Conservation (phyloP, 2,113 vertebrate species). For the Silurus meridionalis region DNA sequence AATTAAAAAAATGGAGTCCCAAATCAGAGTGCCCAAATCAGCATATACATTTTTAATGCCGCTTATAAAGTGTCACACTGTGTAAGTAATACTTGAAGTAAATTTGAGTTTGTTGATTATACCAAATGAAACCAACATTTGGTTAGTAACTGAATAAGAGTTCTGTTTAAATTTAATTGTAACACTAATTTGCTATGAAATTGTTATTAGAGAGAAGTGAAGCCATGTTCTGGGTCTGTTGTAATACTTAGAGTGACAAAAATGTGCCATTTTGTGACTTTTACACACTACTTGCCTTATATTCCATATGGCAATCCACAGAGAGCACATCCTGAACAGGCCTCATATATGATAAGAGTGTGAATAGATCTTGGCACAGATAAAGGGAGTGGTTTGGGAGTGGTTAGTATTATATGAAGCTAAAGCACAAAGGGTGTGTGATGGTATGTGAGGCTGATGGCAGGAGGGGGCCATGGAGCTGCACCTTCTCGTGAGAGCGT, state of each 20-base stretch:
- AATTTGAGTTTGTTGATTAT: not conserved
- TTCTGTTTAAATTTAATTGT: conserved; percentile 9
- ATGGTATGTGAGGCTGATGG: conserved; percentile 43
- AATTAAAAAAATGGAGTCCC: conserved; percentile 32
- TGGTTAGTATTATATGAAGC: conserved; percentile 52
- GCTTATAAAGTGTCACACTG: not conserved
- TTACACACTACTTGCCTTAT: not conserved
- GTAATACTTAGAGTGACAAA: not conserved
- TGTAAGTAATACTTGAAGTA: not conserved
- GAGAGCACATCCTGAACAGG: not conserved
- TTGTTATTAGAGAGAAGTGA: conserved; percentile 12
- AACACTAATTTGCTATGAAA: not conserved
- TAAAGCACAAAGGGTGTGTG: conserved; percentile 58
- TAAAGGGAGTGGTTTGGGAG: conserved; percentile 55
- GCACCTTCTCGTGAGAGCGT: conserved; percentile 43
- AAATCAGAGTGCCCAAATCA: conserved; percentile 2
- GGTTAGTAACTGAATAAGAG: conserved; percentile 29
- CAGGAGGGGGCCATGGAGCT: conserved; percentile 17
- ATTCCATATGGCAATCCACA: not conserved
- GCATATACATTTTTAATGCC: not conserved
- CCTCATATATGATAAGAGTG: conserved; percentile 16
- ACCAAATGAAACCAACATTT: not conserved
- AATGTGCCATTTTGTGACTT: conserved; percentile 7
- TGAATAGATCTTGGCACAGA: conserved; percentile 28
- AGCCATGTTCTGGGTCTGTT: not conserved